Evolutionary conservation across 2,888 invertebrate species (phyloP), one percentile per base, ranked within the genome.

Genomic region (Phorcus lineatus): DNA sequence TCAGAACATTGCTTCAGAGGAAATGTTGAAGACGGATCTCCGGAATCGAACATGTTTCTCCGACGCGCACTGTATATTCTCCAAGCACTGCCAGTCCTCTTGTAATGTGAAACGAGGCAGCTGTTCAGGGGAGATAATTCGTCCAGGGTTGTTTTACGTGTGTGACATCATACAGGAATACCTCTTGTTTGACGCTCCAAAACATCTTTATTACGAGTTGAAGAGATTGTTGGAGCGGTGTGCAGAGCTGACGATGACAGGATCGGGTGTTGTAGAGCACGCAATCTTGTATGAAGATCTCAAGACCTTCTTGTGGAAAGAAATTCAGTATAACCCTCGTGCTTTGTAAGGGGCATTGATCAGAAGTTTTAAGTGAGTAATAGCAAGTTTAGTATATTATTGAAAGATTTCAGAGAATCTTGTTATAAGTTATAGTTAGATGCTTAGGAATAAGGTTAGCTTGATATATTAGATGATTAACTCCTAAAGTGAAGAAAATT

Each of bases 91-190:
- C 82, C 80, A 82, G 40, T 87, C 90, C 7, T 36, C 40, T 24
- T 91, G 91, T 81, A 86, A 90, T 81, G 47, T 19, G 6, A 74
- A 70, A 17, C 83, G 78, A 2, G 75, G 80, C 16, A 79, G 53
- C 13, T 91, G 91, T 84, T 83, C 86, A 6, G 84, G 83, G 11
- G 80, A 87, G 47, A 70, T 87, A 17, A 83, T 78, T 16, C 83
- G 81, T 55, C 90, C 90, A 6, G 88, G 88, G 54, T 78, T 91
- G n/a, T 85, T 87, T 4, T 82, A 84, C 52, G 82, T 90, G 6
- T 91, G 91, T 83, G 86, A 87, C 75, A 83, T 91, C 9, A 76
- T 91, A 7, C 80, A 85, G 57, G 90, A 91, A 28, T 91, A 90
- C 78, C 66, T 91, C 24, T 79, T 89, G 54, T 88, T 84, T 77